Conservation (phyloP, 2,888 invertebrate genomes). For the Anarsia innoxiella region DNA sequence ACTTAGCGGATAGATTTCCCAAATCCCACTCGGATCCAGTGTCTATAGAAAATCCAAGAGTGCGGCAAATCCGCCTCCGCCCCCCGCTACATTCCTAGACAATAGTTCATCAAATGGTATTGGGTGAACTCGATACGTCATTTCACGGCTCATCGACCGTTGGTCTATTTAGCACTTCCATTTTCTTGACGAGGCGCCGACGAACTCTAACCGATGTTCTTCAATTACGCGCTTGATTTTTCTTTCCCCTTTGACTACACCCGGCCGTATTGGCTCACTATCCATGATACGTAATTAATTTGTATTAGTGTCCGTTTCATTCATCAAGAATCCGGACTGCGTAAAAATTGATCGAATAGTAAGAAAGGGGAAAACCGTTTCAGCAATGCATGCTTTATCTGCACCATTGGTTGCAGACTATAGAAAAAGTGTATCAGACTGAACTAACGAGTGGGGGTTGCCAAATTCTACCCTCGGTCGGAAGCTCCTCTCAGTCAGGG, state of each 20-base stretch:
- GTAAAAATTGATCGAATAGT: slow-evolving; percentile 1
- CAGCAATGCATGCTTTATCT: slow-evolving; percentile 29
- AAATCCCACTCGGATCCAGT: slow-evolving; percentile 15
- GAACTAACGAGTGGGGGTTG: slow-evolving; percentile 54
- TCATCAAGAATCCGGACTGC: background rate
- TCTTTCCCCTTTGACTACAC: slow-evolving; percentile 9
- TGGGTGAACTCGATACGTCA: slow-evolving; percentile 37
- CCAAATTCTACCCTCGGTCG: slow-evolving; percentile 56
- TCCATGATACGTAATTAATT: slow-evolving; percentile 2
- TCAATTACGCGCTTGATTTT: slow-evolving; percentile 31
- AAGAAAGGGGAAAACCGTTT: slow-evolving; percentile 14
- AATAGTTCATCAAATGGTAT: slow-evolving; percentile 36
- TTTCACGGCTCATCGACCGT: slow-evolving; percentile 51
- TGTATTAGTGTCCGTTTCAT: slow-evolving; percentile 1
- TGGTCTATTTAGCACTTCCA: slow-evolving; percentile 56
- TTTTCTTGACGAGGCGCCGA: slow-evolving; percentile 41
- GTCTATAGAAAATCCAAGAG: slow-evolving; percentile 28
- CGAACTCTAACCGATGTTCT: slow-evolving; percentile 27
- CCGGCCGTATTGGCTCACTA: slow-evolving; percentile 5
- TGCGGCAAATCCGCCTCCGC: slow-evolving; percentile 33
- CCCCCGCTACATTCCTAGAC: slow-evolving; percentile 44
- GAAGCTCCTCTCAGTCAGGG: slow-evolving; percentile 51
- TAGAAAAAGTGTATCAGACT: slow-evolving; percentile 47
- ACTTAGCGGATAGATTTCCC: slow-evolving; percentile 14
- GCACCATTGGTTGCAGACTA: slow-evolving; percentile 45